Evolutionary conservation across 2,888 invertebrate genomes (phyloP), one percentile per base, ranked within the genome.

Genomic region (Podotricha telesiphe): DNA sequence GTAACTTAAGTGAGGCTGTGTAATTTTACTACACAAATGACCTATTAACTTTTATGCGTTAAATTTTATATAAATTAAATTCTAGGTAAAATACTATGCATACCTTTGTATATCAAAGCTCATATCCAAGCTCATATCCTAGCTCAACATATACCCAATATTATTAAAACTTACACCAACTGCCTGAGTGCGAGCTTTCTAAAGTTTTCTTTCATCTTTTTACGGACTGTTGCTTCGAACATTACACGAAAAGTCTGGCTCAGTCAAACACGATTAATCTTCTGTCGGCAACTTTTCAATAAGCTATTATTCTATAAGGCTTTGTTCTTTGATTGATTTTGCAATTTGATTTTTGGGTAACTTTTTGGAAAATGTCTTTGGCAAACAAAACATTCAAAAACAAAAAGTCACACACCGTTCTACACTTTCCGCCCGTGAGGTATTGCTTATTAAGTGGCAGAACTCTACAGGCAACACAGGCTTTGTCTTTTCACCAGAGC

Each of bases 151-250:
- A n/a, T 74, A 72, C 71, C 70, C 69, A 71, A 74, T 67, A 67
- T 67, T 75, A 76, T 74, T 74, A 75, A 73, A 76, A 76, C 73
- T 76, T 75, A 70, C 42, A 68, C 67, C 53, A 62, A 47, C 45
- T 34, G 15, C 47, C 50, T 56, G 53, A 68, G 56, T 65, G 67
- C 20, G 69, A 62, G 61, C 50, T 66, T 55, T 65, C 17, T 48
- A 48, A 69, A 69, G 48, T 69, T 69, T 65, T 61, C 53, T 34
- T 51, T 55, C 62, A 17, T 61, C 48, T 65, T 64, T 68, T 40
- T 66, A 61, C 65, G 53, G 47, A 65, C 22, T 69, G 59, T 61
- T 69, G 53, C 69, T 61, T 65, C 48, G 63, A 65, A 67, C 47
- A 69, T 69, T 61, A 62, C 66, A 42, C 7, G 56, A 56, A 56